These are phyloP conservation scores for Teleiodes luculella DNA, from an alignment of 2,888 invertebrate species.

Conservation along the genomic window DNA sequence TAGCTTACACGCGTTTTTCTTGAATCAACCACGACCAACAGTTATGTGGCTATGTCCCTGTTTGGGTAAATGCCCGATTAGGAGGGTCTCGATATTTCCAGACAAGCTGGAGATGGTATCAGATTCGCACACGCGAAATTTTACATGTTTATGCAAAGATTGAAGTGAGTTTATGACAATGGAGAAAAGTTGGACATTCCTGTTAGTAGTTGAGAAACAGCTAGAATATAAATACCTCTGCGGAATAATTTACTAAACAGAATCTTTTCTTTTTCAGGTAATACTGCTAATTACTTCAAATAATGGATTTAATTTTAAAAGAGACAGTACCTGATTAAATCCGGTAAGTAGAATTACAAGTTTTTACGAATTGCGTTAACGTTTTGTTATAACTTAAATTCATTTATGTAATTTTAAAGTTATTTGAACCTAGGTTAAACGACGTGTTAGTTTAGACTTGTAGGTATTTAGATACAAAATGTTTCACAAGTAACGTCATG, in stretches of 20 bases:
- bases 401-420: no score
- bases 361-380: no score
- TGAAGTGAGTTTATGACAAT: constrained; percentile 4
- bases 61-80: constrained; percentile 14
- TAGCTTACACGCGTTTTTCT: not conserved
- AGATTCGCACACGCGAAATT: constrained; percentile 3
- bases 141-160: constrained; percentile 6
- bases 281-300: not conserved
- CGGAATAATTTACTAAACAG: no score
- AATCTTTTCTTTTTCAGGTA: no score
- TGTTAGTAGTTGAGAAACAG: not conserved
- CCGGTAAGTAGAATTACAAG: not conserved
- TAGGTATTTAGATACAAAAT: no score
- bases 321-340: not conserved
- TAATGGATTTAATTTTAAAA: not conserved
- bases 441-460: no score
- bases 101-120: constrained; percentile 1
- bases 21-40: not conserved
- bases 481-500: no score
- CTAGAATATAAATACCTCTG: not conserved
- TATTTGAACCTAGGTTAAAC: no score
- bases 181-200: constrained; percentile 7
- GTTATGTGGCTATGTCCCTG: constrained; percentile 9
- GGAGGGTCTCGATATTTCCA: constrained; percentile 6
- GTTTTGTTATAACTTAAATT: not conserved